Conservation (phyloP, 2,797 vertebrate species). For the Austrolebias charrua region DNA sequence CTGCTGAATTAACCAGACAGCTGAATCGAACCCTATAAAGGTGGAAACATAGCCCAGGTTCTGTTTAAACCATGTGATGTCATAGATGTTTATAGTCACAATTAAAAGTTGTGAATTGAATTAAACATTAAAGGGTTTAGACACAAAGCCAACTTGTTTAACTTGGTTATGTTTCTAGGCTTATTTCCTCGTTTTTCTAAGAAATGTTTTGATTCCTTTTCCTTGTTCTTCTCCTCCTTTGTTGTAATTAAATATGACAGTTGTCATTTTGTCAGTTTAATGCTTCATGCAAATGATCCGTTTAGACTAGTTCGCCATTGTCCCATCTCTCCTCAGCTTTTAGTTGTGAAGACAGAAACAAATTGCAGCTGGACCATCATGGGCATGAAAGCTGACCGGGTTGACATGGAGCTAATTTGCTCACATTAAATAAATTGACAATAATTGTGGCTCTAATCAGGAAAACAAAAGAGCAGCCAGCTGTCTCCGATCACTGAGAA, state of each 20-base stretch:
- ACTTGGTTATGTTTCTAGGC: not conserved
- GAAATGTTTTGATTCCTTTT: not conserved
- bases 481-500: not conserved
- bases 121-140: not conserved
- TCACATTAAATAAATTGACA: conserved; percentile 27
- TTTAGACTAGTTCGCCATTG: not conserved
- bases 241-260: conserved; percentile 13
- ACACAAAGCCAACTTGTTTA: too few species aligned
- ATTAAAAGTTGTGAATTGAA: not conserved
- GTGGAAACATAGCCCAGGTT: not conserved
- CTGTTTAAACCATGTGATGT: not conserved
- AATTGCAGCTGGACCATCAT: conserved; percentile 10
- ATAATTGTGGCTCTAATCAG: conserved; percentile 11
- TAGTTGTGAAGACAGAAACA: not conserved
- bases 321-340: not conserved
- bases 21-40: not conserved
- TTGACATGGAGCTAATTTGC: conserved; percentile 24
- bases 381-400: conserved; percentile 10
- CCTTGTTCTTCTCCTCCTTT: not conserved
- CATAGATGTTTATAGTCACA: not conserved
- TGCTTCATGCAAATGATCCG: not conserved
- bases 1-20: not conserved
- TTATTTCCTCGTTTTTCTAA: not conserved
- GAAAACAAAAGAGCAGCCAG: conserved; percentile 2
- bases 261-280: not conserved